Evolutionary conservation across 2,797 vertebrate genomes (phyloP).

Genomic region (Masticophis lateralis): DNA sequence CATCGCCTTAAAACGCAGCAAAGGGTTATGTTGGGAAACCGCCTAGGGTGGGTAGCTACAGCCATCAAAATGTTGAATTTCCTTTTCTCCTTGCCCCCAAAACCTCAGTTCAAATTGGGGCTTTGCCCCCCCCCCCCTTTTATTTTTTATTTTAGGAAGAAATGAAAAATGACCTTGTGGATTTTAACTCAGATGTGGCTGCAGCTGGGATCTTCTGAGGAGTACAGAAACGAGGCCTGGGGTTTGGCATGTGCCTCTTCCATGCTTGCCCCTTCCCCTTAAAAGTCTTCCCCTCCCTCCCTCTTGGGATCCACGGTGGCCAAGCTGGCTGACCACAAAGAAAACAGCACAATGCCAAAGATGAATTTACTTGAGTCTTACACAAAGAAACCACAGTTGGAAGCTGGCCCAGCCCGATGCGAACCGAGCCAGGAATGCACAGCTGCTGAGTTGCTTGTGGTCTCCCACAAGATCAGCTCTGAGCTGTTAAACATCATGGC

Average conservation of each 20-base stretch:
- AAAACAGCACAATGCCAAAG: conserved; percentile 9
- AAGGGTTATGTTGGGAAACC: not conserved
- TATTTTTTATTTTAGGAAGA: not conserved
- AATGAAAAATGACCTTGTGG: not conserved
- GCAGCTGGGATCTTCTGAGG: not conserved
- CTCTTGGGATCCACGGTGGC: not conserved
- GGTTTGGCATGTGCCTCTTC: not conserved
- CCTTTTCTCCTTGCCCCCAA: not conserved
- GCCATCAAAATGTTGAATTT: no score
- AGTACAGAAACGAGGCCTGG: not conserved
- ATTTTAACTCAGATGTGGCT: not conserved
- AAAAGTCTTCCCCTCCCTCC: not conserved
- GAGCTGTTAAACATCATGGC: no score
- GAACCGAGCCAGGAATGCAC: not conserved
- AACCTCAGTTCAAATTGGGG: not conserved
- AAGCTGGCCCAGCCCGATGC: not conserved
- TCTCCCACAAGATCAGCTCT: not conserved
- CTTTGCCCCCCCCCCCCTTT: not conserved
- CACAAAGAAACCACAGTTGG: conserved; percentile 24
- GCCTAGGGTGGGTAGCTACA: not conserved
- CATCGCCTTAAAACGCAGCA: not conserved
- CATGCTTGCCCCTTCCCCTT: no score
- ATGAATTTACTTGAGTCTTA: conserved; percentile 4
- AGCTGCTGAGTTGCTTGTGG: conserved; percentile 4
- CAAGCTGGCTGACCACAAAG: conserved; percentile 13